Base-by-base conservation (phyloP, 2,797 vertebrate species). In the Danio tinwini region DNA sequence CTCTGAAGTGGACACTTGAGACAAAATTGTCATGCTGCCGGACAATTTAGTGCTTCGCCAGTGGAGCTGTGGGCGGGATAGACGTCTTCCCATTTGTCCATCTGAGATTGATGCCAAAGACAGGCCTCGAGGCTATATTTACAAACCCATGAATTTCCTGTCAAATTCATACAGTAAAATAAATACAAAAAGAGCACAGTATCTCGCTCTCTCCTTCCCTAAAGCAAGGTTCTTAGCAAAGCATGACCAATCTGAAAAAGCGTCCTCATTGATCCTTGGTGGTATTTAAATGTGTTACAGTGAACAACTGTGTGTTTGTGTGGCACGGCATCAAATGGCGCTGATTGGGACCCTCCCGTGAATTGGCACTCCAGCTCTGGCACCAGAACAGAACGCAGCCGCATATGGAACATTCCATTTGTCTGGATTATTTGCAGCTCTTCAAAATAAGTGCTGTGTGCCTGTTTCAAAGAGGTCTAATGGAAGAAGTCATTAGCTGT, bases 331-430 rank as follows among this genome's bases (percentile, higher is more conserved):
- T 55, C 9, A 21, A 55, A 42, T 70, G 64, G 42, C 62, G 69
- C 39, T 39, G 52, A 63, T 39, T 68, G 19, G 56, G 67, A 80
- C 16, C 67, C 56, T 79, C 45, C 16, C 47, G 19, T 64, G 64
- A 74, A 67, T 56, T 76, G 72, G 63, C 67, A 64, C 64, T 63
- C n/a, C 12, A 40, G 47, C 12, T 21, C 50, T 74, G 73, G 76
- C 73, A 78, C 40, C 16, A 67, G 29, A 68, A 49, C 63, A 74
- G 21, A 69, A 74, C 65, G 49, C 68, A 74, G 59, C 17, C 80
- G 49, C 73, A 70, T 78, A 82, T 77, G 76, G 76, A 82, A 82
- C 75, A 74, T 76, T 79, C 72, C 82, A 83, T 83, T 70, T 76
- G 76, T 71, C 52, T 10, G 17, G 64, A 74, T 64, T 76, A 76